Percentiles rank a stretch among this genome's conserved stretches.
phyloP scores from a whole-genome alignment of 2,888 invertebrate species.

The Nemotelus pantherinus region DNA sequence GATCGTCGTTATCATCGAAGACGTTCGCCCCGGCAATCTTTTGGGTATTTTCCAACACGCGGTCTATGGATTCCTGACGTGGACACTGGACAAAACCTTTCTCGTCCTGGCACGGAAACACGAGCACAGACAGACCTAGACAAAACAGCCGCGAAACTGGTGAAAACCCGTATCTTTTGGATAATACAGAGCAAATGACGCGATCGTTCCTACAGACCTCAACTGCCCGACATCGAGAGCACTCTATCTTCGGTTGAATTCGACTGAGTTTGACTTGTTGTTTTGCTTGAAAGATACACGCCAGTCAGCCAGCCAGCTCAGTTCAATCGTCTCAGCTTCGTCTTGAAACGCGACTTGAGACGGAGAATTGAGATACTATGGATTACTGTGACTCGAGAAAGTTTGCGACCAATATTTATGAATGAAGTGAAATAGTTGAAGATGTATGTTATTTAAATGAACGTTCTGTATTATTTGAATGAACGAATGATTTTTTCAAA shows the following conservation, averaged over 20 bases:
- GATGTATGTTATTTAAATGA: too few species aligned
- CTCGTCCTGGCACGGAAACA: constrained; percentile 25
- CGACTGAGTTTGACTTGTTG: constrained; percentile 18
- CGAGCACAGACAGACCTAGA: constrained; percentile 1
- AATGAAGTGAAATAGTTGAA: too few species aligned
- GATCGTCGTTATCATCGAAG: constrained; percentile 30
- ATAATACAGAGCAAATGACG: not conserved
- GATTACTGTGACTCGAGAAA: too few species aligned
- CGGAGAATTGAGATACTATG: too few species aligned
- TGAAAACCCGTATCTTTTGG: constrained; percentile 2
- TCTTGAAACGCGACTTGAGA: constrained; percentile 1
- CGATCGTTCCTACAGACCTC: constrained; percentile 25
- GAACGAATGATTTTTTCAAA: too few species aligned
- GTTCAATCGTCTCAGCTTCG: not conserved
- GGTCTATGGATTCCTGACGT: not conserved
- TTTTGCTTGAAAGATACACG: constrained; percentile 10
- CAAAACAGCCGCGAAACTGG: constrained; percentile 3
- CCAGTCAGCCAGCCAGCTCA: not conserved
- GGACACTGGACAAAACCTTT: not conserved
- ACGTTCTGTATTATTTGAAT: too few species aligned
- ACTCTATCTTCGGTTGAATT: not conserved
- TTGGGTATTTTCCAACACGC: not conserved
- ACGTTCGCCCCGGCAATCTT: not conserved
- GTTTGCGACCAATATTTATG: too few species aligned
- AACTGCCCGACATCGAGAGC: not conserved